Evolutionary conservation across 2,113 vertebrate genomes (phyloP).

Genomic region (Poecilia latipinna): DNA sequence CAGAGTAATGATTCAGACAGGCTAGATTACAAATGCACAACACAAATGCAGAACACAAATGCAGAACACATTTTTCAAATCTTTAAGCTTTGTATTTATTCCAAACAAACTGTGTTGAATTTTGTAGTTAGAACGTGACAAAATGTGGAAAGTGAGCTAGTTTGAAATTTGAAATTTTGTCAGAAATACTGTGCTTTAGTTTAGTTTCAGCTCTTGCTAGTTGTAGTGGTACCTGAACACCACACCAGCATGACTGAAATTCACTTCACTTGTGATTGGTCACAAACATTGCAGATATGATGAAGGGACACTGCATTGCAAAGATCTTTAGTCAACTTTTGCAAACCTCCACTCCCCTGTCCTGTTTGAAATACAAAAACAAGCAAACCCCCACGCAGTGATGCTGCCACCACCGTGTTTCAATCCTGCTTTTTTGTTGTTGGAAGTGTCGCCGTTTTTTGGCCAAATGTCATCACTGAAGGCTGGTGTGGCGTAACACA

Average conservation of each 20-base stretch:
- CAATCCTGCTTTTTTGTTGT: neutral
- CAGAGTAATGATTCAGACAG: too few species aligned
- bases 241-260: neutral
- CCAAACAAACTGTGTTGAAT: too few species aligned
- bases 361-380: neutral
- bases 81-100: too few species aligned
- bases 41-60: too few species aligned
- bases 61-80: too few species aligned
- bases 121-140: too few species aligned
- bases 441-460: neutral
- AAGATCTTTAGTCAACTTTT: neutral
- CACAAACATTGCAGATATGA: neutral
- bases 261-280: neutral
- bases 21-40: too few species aligned
- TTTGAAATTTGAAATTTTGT: neutral
- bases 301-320: neutral
- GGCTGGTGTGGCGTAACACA: neutral
- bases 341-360: neutral
- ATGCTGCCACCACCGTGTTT: too few species aligned
- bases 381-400: too few species aligned
- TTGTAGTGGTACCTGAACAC: too few species aligned
- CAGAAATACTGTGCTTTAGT: neutral
- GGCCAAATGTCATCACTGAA: neutral
- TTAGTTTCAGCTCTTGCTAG: neutral
- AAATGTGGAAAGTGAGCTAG: neutral